A percentile compares a stretch with the other conserved stretches of the same genome.
Conservation (phyloP, 2,888 invertebrate genomes). For the Teinopalpus imperialis region DNA sequence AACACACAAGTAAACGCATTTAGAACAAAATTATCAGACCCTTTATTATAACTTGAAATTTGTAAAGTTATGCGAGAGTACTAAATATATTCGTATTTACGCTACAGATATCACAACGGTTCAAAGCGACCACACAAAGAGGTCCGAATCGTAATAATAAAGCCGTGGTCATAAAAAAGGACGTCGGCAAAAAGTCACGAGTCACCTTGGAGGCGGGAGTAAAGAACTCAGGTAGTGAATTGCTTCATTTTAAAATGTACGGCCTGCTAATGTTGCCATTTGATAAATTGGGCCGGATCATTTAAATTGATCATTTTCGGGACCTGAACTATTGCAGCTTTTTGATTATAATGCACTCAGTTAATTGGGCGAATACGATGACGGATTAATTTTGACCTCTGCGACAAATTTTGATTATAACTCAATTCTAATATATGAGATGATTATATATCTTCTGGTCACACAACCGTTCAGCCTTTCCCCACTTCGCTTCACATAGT, state of each 20-base stretch:
- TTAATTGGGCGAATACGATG: neutral
- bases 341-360: neutral
- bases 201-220: constrained; percentile 74
- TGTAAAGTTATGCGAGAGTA: too few relatives aligned
- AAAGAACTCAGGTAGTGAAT: constrained; percentile 78
- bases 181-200: constrained; percentile 61
- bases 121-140: constrained; percentile 57
- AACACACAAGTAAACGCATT: too few relatives aligned
- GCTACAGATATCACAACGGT: constrained; percentile 4
- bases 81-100: constrained; percentile 4
- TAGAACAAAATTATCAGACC: too few relatives aligned
- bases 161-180: constrained; percentile 58
- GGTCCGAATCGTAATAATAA: constrained; percentile 66
- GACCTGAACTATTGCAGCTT: constrained; percentile 1
- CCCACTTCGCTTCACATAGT: too few relatives aligned
- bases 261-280: constrained; percentile 45
- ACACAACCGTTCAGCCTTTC: too few relatives aligned
- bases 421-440: too few relatives aligned
- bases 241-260: constrained; percentile 71
- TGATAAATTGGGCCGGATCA: constrained; percentile 47
- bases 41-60: too few relatives aligned
- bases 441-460: too few relatives aligned
- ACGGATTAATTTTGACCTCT: too few relatives aligned
- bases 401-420: too few relatives aligned
- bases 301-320: constrained; percentile 26